A percentile compares a stretch with the other conserved stretches of the same genome.
Evolutionary conservation across 2,113 vertebrate species (phyloP).

Genomic region (Puntigrus tetrazona): DNA sequence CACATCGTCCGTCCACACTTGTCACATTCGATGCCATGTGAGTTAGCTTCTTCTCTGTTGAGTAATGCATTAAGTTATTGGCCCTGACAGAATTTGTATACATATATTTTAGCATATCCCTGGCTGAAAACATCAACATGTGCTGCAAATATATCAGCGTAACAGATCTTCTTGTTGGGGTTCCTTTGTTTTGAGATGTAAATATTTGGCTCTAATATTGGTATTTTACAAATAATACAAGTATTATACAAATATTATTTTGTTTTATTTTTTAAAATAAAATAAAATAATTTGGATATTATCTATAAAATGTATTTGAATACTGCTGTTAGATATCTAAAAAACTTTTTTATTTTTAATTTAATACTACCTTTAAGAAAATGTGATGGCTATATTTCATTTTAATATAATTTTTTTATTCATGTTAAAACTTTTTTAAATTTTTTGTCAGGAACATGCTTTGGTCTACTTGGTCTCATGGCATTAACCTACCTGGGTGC

Average conservation of each 20-base stretch:
- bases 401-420: background rate
- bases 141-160: slow-evolving; percentile 5
- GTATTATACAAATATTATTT: too few relatives aligned
- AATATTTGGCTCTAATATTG: background rate
- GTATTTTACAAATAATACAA: too few relatives aligned
- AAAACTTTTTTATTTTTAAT: background rate
- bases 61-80: slow-evolving; percentile 57
- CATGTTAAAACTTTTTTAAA: too few relatives aligned
- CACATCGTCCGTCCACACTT: slow-evolving; percentile 38
- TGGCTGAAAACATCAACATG: slow-evolving; percentile 15
- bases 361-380: background rate
- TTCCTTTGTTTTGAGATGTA: background rate
- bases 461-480: too few relatives aligned
- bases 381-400: background rate
- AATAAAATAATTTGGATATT: too few relatives aligned
- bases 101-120: slow-evolving; percentile 44
- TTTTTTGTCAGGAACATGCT: too few relatives aligned
- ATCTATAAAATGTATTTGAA: background rate
- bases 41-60: slow-evolving; percentile 38
- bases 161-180: background rate
- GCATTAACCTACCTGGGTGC: too few relatives aligned
- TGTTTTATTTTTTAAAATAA: too few relatives aligned
- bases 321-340: background rate
- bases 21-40: slow-evolving; percentile 42
- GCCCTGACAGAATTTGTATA: slow-evolving; percentile 47